A percentile compares a stretch with the other conserved stretches of the same genome.
Evolutionary conservation across 2,888 invertebrate species (phyloP).

Genomic region (Drosophila neoperkinsi): DNA sequence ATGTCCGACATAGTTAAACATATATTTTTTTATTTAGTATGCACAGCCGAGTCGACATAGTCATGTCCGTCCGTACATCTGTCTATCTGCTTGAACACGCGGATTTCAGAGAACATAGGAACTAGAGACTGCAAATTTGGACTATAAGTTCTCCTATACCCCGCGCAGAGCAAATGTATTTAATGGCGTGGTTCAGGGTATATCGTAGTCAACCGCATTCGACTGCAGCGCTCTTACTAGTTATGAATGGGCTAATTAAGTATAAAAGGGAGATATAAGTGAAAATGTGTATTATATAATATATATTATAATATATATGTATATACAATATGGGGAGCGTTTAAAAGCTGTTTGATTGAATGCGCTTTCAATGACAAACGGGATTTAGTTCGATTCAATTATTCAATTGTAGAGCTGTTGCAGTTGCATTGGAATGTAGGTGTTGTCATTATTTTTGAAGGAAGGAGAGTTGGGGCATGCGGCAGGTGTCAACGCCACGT

Average conservation of each 20-base stretch:
- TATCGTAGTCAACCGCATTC: neutral
- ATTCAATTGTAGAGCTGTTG: neutral
- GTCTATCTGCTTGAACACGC: neutral
- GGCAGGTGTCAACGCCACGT: conserved; percentile 25
- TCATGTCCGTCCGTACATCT: neutral
- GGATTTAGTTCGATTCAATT: neutral
- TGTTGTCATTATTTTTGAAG: neutral
- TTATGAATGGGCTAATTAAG: neutral
- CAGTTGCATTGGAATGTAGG: neutral
- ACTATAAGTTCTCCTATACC: too few species aligned
- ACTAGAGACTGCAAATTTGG: neutral
- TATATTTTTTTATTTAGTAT: neutral
- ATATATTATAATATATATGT: too few species aligned
- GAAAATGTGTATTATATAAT: neutral
- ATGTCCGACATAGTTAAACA: neutral
- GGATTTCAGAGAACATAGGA: neutral
- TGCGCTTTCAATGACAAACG: neutral
- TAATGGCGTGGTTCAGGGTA: neutral
- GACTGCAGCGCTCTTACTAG: neutral
- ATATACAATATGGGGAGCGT: neutral
- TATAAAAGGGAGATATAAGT: neutral
- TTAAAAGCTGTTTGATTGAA: neutral
- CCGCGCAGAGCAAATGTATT: neutral
- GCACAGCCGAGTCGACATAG: neutral
- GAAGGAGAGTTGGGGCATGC: conserved; percentile 11